Base-by-base conservation (phyloP, 2,797 vertebrate species). In the Hyperoplus lanceolatus region DNA sequence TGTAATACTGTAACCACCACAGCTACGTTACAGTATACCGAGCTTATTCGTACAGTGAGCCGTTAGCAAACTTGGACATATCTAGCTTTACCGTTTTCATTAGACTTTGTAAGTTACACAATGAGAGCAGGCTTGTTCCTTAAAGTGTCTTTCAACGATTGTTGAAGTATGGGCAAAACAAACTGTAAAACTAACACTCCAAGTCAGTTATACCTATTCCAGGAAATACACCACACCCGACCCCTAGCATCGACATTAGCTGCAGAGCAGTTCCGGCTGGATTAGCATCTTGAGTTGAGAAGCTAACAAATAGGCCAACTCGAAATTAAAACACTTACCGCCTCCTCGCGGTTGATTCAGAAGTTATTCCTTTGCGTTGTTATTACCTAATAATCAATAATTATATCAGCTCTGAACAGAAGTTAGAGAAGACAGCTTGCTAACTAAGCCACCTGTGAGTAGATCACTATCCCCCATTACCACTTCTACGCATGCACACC, bases 401-500 rank as follows among this genome's bases (percentile, higher is more conserved):
- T 67, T 70, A 57, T 6, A 12, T 11, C 21, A 10, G 64, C 0
- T 15, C 4, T 2, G 49, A 18, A 66, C 18, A 75, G 9, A 49
- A 21, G 13, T 61, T 49, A 73, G 18, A 79, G 46, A 58, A 70
- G 14, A 50, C 50, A 67, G 83, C 70, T 73, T 65, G 79, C 73
- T 90, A 86, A 75, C 85, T 79, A 62, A 85, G 49, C 58, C 68
- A 59, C 75, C 61, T n/a, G 53, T 71, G 77, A 82, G 68, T 42
- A 63, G 62, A 77, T 45, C 61, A 68, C 71, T 69, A 64, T 82
- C 87, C 86, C 91, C 92, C 90, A 92, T 90, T 92, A 91, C 82
- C 83, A 14, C 72, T 18, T 65, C 50, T 85, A 84, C 93, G 89
- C 91, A 90, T 77, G 87, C 41, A 67, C 89, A 86, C 87, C 91